These are phyloP conservation scores for Sphinx pinastri DNA, from an alignment of 2,888 invertebrate species.

Conservation along the genomic window DNA sequence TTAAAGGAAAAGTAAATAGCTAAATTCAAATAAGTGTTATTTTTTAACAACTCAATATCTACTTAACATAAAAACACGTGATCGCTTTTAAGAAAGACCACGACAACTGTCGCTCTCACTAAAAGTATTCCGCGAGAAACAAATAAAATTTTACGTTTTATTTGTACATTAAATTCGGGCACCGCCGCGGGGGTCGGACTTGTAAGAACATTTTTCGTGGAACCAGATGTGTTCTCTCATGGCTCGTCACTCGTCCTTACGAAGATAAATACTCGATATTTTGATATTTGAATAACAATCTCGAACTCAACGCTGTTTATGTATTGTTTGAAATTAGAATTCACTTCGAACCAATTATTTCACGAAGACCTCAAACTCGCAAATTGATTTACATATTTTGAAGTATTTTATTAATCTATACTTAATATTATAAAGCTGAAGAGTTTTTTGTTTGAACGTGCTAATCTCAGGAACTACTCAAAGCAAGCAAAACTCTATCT, in stretches of 20 bases:
- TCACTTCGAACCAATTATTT: conserved; percentile 28
- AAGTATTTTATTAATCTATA: conserved; percentile 7
- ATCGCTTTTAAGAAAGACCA: background rate
- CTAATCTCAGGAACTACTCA: too few relatives aligned
- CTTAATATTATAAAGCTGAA: background rate
- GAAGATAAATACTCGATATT: conserved; percentile 15
- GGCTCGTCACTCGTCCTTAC: conserved; percentile 2
- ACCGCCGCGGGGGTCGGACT: conserved; percentile 5
- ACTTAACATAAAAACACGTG: too few relatives aligned
- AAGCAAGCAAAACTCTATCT: too few relatives aligned
- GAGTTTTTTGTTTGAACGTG: too few relatives aligned
- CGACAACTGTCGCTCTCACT: background rate
- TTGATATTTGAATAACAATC: conserved; percentile 15
- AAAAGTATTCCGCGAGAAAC: conserved; percentile 12
- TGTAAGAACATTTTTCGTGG: conserved; percentile 10
- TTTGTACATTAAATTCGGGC: conserved; percentile 8
- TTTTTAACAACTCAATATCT: too few relatives aligned
- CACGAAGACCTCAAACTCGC: conserved; percentile 23
- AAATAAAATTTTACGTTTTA: conserved; percentile 18
- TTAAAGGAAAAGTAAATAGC: too few relatives aligned
- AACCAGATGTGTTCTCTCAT: conserved; percentile 16
- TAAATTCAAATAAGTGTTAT: too few relatives aligned
- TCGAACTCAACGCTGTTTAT: conserved; percentile 22
- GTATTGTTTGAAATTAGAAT: conserved; percentile 34
- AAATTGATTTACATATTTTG: conserved; percentile 24